Conservation (phyloP, 2,888 invertebrate species). For the Brassicogethes aeneus region DNA sequence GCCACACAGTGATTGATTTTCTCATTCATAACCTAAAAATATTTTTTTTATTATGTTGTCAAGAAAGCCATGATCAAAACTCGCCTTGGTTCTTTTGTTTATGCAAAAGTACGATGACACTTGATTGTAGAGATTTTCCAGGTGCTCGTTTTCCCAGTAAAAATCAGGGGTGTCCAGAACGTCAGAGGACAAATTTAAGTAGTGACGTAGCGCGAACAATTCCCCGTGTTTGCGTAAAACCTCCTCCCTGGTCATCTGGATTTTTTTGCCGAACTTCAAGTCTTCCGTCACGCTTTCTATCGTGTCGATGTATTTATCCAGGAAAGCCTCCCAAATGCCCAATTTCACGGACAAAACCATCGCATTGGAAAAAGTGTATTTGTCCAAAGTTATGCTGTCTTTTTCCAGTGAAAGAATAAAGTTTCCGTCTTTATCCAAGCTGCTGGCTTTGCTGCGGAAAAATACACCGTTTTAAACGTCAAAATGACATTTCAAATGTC, state of each 20-base stretch:
- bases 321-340: conserved; percentile 86
- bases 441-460: conserved; percentile 29
- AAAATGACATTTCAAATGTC: not conserved
- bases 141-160: conserved; percentile 92
- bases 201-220: conserved; percentile 78
- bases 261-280: conserved; percentile 63
- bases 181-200: conserved; percentile 89
- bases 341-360: conserved; percentile 89
- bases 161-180: conserved; percentile 93
- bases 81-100: conserved; percentile 70
- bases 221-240: conserved; percentile 77
- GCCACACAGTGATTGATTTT: conserved; percentile 92
- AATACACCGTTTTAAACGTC: conserved; percentile 9
- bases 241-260: conserved; percentile 61
- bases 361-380: conserved; percentile 92
- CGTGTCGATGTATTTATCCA: conserved; percentile 75
- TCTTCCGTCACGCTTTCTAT: conserved; percentile 73
- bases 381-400: conserved; percentile 56
- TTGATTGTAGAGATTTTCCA: conserved; percentile 77
- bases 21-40: conserved; percentile 79
- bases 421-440: conserved; percentile 31
- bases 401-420: conserved; percentile 38
- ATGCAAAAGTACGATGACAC: conserved; percentile 81
- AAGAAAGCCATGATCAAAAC: conserved; percentile 7
- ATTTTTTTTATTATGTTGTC: conserved; percentile 3